Conservation (phyloP, 1,140 invertebrate genomes). For the Doryteuthis pealeii region DNA sequence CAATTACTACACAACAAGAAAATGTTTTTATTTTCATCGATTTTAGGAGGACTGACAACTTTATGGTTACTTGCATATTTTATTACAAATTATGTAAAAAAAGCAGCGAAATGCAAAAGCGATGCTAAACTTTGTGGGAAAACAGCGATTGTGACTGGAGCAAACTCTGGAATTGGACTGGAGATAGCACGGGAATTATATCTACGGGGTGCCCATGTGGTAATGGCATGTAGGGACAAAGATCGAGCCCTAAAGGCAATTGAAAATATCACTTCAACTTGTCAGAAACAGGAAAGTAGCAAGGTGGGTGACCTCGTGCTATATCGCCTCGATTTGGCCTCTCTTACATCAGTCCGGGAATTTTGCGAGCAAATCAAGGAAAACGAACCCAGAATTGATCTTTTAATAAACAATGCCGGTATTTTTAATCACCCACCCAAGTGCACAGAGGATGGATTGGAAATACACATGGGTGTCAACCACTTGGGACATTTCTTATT, state of each 20-base stretch:
- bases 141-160: no score
- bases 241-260: slow-evolving; percentile 73
- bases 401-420: slow-evolving; percentile 85
- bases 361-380: slow-evolving; percentile 71
- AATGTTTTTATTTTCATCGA: no score
- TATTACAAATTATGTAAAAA: no score
- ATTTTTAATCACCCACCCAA: slow-evolving; percentile 46
- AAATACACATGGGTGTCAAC: slow-evolving; percentile 45
- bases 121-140: no score
- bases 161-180: no score
- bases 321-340: slow-evolving; percentile 73
- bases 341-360: slow-evolving; percentile 71
- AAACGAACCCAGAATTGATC: slow-evolving; percentile 46
- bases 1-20: no score
- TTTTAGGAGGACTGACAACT: no score
- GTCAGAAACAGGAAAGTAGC: slow-evolving; percentile 66
- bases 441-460: slow-evolving; percentile 53
- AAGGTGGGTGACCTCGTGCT: slow-evolving; percentile 74
- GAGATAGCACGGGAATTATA: no score
- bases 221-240: slow-evolving; percentile 81
- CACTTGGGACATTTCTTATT: no score
- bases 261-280: slow-evolving; percentile 66
- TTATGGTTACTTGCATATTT: no score
- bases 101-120: neutral
- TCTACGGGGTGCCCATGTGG: slow-evolving; percentile 70